A percentile compares a stretch with the other conserved stretches of the same genome.
Conservation (phyloP, 2,797 vertebrate genomes). For the Meriones psammophilus region DNA sequence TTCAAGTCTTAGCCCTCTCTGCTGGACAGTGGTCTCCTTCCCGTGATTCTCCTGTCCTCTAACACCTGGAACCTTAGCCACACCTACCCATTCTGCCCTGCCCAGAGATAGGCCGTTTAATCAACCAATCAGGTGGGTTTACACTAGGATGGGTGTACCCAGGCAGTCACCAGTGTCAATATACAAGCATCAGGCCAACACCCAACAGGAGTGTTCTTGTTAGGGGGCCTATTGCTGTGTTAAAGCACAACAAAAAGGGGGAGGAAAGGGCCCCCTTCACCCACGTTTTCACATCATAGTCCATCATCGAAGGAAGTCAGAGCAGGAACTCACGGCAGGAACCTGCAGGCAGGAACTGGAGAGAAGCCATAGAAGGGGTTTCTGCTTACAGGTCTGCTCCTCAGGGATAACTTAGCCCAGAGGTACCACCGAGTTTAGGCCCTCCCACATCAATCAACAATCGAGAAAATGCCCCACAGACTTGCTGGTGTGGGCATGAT, state of each 20-base stretch:
- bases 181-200: no score
- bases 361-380: background rate
- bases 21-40: background rate
- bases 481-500: background rate
- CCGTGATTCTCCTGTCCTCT: no score
- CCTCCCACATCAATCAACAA: background rate
- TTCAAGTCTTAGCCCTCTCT: background rate
- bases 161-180: no score
- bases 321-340: background rate
- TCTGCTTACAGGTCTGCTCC: background rate
- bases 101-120: no score
- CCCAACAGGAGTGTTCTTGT: background rate
- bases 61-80: no score
- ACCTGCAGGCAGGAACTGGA: background rate
- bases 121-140: no score
- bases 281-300: background rate
- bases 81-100: no score
- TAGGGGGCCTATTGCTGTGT: background rate
- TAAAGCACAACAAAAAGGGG: background rate
- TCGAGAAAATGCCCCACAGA: background rate
- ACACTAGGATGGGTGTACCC: no score
- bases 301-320: background rate
- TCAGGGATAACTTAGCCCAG: background rate
- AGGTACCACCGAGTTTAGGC: background rate
- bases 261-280: background rate